These are phyloP conservation scores for Aleadryas rufinucha DNA, from an alignment of 2,113 vertebrate species.

Conservation along the genomic window DNA sequence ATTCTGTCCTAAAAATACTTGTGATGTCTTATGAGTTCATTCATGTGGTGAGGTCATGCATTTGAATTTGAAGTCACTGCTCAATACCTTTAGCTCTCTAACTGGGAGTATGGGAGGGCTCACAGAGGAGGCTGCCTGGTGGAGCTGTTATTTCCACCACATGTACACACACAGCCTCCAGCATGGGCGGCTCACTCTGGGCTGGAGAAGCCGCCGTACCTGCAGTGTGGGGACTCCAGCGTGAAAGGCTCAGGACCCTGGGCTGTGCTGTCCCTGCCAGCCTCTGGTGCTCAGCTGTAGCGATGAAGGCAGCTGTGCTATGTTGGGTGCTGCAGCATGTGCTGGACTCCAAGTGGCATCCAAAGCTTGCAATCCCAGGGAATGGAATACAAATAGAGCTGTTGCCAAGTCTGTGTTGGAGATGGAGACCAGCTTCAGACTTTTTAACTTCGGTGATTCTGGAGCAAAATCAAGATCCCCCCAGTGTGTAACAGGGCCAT, in stretches of 20 bases:
- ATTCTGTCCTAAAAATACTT: conserved; percentile 2
- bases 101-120: background rate
- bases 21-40: background rate
- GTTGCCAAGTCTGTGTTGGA: background rate
- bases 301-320: background rate
- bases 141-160: background rate
- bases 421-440: background rate
- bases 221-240: fast-evolving
- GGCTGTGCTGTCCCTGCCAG: background rate
- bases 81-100: background rate
- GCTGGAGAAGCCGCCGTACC: background rate
- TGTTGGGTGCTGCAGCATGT: background rate
- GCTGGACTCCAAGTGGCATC: background rate
- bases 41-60: background rate
- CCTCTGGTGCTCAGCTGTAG: background rate
- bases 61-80: background rate
- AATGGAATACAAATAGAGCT: background rate
- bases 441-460: background rate
- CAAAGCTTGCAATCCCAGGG: background rate
- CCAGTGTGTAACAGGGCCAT: background rate
- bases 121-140: background rate
- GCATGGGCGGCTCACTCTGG: background rate
- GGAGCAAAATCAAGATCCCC: background rate
- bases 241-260: fast-evolving
- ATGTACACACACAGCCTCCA: background rate